A percentile compares a stretch with the other conserved stretches of the same genome.
phyloP scores from a whole-genome alignment of 2,888 invertebrate genomes.

The Pelosia muscerda region DNA sequence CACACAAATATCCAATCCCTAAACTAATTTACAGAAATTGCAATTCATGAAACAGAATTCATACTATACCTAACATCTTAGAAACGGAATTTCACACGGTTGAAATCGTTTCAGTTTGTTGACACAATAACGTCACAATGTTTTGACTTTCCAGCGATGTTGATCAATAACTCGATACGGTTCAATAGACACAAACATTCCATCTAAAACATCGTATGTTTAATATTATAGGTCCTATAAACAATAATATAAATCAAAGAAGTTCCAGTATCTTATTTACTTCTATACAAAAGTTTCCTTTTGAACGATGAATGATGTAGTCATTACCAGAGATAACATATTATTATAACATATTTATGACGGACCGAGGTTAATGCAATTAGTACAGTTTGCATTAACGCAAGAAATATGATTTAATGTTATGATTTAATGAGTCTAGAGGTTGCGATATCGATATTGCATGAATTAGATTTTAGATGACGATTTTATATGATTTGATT shows the following conservation, averaged over 20 bases:
- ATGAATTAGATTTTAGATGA: constrained; percentile 1
- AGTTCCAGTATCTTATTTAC: constrained; percentile 6
- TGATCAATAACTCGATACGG: constrained; percentile 15
- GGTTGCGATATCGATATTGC: neutral
- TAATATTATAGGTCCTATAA: constrained; percentile 27
- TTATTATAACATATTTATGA: constrained; percentile 24
- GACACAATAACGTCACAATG: constrained; percentile 17
- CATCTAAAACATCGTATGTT: constrained; percentile 16
- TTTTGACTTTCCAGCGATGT: constrained; percentile 7
- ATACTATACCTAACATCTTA: neutral
- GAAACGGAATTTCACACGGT: constrained; percentile 11
- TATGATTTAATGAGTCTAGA: constrained; percentile 3
- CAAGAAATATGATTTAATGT: constrained; percentile 5
- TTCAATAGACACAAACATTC: constrained; percentile 24
- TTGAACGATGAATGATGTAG: constrained; percentile 14
- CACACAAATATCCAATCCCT: neutral
- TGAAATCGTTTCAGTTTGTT: constrained; percentile 15
- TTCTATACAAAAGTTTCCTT: constrained; percentile 12
- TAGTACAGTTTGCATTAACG: constrained; percentile 3
- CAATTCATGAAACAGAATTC: neutral
- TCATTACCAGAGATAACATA: constrained; percentile 16
- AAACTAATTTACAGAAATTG: neutral
- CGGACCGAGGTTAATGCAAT: constrained; percentile 28
- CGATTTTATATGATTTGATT: neutral
- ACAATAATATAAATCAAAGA: constrained; percentile 39